Base-by-base conservation (phyloP, 2,888 invertebrate genomes). In the Aethes cnicana region DNA sequence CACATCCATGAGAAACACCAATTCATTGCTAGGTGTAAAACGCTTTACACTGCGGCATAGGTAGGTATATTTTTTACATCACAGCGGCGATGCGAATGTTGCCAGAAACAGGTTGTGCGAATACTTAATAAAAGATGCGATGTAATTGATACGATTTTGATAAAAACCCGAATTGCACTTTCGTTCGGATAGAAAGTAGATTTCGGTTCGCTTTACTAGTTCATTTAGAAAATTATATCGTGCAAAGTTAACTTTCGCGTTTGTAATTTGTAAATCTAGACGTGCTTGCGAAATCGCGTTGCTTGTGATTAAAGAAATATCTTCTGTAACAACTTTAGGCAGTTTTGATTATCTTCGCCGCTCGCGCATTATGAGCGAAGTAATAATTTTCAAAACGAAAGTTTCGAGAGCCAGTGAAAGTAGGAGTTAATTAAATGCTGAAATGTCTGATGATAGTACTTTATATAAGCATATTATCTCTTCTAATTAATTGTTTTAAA, bases 141-240 rank as follows among this genome's bases (percentile, higher is more conserved):
- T 30, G 11, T 26, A 23, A 28, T 36, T 21, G 6, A 16, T 39
- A 39, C 14, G n/a, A 32, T 47, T 47, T 37, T 39, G 30, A 47
- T 35, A 47, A 32, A 6, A 47, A 7, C 20, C 18, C 37, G 25
- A 53, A 36, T 56, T 56, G 42, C 36, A 46, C 55, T 56, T 56
- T 56, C 55, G 20, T 56, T 49, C 35, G 9, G 41, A 35, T 49
- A 53, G 55, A 56, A 56, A 56, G 55, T 46, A n/a, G 28, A 3
- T 18, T 44, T 25, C 9, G 21, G 25, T 5, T 25, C 17, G n/a
- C 25, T 11, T 16, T 26, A 33, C 11, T 48, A 20, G 25, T 47
- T 39, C 30, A 21, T n/a, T 9, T 21, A 11, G 16, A 48, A 12
- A 30, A 48, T 9, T 33, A 33, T 21, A n/a, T 26, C 18, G 2